phyloP scores from a whole-genome alignment of 1,140 invertebrate genomes.

The Druon quercuslanigerum region DNA sequence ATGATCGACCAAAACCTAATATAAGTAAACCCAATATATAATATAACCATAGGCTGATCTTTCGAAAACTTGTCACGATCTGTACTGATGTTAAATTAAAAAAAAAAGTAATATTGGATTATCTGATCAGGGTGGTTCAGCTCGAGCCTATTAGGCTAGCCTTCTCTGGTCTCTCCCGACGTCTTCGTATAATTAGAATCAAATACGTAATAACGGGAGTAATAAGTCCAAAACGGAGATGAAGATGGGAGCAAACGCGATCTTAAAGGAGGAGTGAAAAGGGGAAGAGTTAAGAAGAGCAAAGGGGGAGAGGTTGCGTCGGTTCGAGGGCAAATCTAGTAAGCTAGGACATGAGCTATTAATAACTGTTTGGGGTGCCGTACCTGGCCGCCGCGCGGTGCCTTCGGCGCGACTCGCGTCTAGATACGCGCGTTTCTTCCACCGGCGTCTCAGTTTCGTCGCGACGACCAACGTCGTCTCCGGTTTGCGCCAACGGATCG shows the following conservation, averaged over 20 bases:
- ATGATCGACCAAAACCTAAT: too few relatives aligned
- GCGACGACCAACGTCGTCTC: conserved; percentile 72
- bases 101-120: not conserved
- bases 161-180: not conserved
- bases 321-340: conserved; percentile 74
- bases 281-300: conserved; percentile 44
- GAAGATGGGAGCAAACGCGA: conserved; percentile 19
- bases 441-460: conserved; percentile 75
- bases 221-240: conserved; percentile 27
- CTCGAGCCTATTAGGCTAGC: not conserved
- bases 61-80: too few relatives aligned
- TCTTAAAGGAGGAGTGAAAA: conserved; percentile 5
- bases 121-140: not conserved
- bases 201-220: conserved; percentile 29
- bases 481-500: conserved; percentile 44
- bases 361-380: conserved; percentile 75
- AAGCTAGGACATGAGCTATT: conserved; percentile 75
- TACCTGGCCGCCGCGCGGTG: conserved; percentile 71
- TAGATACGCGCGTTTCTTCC: conserved; percentile 65
- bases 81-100: not conserved
- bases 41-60: too few relatives aligned
- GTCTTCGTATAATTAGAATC: conserved; percentile 13
- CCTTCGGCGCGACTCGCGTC: conserved; percentile 60
- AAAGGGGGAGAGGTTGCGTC: conserved; percentile 49
- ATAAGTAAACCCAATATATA: too few relatives aligned